These are phyloP conservation scores for Trichonephila clavata DNA, from an alignment of 1,140 invertebrate species.

Conservation along the genomic window DNA sequence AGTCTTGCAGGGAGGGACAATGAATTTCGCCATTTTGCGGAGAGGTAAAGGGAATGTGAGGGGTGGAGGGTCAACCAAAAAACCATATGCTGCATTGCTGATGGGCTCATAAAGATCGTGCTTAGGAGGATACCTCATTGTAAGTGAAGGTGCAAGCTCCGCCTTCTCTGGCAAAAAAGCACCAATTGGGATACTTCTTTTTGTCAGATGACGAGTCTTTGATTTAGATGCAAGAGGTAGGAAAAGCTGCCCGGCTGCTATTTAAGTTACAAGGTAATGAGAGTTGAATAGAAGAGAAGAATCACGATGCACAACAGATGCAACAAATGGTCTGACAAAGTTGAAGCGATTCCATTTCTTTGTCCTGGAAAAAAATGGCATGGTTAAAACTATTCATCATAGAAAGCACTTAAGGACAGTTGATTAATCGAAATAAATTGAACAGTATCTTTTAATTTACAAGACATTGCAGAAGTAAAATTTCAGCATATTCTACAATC, in stretches of 20 bases:
- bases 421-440: too few species aligned
- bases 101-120: slow-evolving; percentile 69
- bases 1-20: slow-evolving; percentile 32
- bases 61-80: slow-evolving; percentile 22
- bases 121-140: slow-evolving; percentile 63
- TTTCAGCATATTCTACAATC: too few species aligned
- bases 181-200: slow-evolving; percentile 35
- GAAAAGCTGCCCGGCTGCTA: slow-evolving; percentile 9
- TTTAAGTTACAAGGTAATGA: slow-evolving; percentile 19
- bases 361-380: neutral
- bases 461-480: too few species aligned
- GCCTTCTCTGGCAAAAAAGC: neutral
- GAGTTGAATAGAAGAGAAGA: neutral
- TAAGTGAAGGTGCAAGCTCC: slow-evolving; percentile 46
- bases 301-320: slow-evolving; percentile 1
- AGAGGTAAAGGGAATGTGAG: neutral
- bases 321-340: neutral
- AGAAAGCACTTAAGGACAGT: too few species aligned
- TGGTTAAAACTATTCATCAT: too few species aligned
- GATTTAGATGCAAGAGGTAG: slow-evolving; percentile 51
- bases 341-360: neutral
- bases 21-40: slow-evolving; percentile 55
- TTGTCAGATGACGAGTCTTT: slow-evolving; percentile 52
- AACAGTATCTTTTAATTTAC: too few species aligned
- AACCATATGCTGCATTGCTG: slow-evolving; percentile 69